A percentile compares a stretch with the other conserved stretches of the same genome.
Conservation (phyloP, 2,888 invertebrate genomes). For the Euzophera pinguis region DNA sequence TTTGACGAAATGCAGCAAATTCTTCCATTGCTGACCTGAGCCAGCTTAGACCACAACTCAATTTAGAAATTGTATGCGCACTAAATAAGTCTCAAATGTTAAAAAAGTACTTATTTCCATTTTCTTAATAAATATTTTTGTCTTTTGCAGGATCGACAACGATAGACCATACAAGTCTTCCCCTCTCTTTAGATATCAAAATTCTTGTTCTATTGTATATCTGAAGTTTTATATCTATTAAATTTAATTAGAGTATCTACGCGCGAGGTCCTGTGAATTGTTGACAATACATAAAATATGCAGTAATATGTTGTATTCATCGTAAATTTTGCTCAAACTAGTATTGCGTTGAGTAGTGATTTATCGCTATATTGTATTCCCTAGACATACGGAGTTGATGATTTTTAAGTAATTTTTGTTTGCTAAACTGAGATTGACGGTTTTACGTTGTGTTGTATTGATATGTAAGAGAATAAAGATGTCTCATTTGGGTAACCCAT, state of each 20-base stretch:
- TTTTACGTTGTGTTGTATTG: constrained; percentile 16
- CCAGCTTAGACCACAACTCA: no score
- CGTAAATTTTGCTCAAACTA: constrained; percentile 72
- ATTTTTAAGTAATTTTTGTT: constrained; percentile 30
- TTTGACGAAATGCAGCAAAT: no score
- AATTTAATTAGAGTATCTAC: constrained; percentile 50
- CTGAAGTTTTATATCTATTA: constrained; percentile 72
- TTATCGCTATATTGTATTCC: constrained; percentile 30
- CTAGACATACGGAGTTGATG: constrained; percentile 26
- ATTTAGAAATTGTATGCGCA: no score
- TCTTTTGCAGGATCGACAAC: constrained; percentile 62
- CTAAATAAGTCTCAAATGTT: no score
- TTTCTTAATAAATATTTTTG: constrained; percentile 14
- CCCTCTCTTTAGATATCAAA: constrained; percentile 72
- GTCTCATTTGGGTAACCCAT: constrained; percentile 5
- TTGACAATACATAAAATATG: constrained; percentile 72
- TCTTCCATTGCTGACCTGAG: no score
- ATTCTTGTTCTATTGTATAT: constrained; percentile 66
- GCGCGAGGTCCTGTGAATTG: constrained; percentile 64
- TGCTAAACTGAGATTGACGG: constrained; percentile 21
- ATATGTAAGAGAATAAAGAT: constrained; percentile 18
- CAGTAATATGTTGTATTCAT: constrained; percentile 63
- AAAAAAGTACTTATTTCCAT: no score
- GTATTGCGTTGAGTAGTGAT: constrained; percentile 44
- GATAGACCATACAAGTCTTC: constrained; percentile 76